phyloP scores from a whole-genome alignment of 2,797 vertebrate species.

The Cephalopachus bancanus region DNA sequence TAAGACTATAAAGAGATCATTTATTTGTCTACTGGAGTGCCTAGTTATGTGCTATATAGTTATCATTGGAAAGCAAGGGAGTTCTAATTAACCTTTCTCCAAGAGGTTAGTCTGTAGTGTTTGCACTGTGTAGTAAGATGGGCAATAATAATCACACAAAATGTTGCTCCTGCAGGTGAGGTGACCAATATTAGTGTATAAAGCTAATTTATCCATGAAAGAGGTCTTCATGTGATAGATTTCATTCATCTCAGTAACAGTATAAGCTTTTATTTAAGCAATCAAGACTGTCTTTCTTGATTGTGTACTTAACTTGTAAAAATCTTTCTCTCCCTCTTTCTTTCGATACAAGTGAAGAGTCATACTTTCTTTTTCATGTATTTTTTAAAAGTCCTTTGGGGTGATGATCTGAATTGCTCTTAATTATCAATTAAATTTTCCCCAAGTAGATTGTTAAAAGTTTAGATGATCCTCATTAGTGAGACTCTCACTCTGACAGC shows the following conservation, averaged over 20 bases:
- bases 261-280: conserved; percentile 88
- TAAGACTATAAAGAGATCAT: not conserved
- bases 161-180: not conserved
- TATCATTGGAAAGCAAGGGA: not conserved
- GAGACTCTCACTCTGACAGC: conserved; percentile 78
- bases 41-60: not conserved
- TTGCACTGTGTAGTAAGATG: not conserved
- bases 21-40: not conserved
- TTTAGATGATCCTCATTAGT: conserved; percentile 86
- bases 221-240: conserved; percentile 82
- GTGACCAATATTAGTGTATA: conserved; percentile 71
- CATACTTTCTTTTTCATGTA: conserved; percentile 86
- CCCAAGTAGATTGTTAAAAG: conserved; percentile 85
- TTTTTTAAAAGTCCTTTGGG: conserved; percentile 85
- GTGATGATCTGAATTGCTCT: conserved; percentile 85
- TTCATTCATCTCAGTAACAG: conserved; percentile 82
- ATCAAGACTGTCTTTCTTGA: conserved; percentile 87
- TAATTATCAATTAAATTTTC: conserved; percentile 90
- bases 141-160: conserved; percentile 33
- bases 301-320: conserved; percentile 81
- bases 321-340: conserved; percentile 59
- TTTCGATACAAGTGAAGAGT: conserved; percentile 82
- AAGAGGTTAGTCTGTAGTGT: not conserved
- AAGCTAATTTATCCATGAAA: conserved; percentile 86
- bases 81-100: not conserved